Evolutionary conservation across 2,888 invertebrate genomes (phyloP).

Genomic region (Agrenia bidenticulata): DNA sequence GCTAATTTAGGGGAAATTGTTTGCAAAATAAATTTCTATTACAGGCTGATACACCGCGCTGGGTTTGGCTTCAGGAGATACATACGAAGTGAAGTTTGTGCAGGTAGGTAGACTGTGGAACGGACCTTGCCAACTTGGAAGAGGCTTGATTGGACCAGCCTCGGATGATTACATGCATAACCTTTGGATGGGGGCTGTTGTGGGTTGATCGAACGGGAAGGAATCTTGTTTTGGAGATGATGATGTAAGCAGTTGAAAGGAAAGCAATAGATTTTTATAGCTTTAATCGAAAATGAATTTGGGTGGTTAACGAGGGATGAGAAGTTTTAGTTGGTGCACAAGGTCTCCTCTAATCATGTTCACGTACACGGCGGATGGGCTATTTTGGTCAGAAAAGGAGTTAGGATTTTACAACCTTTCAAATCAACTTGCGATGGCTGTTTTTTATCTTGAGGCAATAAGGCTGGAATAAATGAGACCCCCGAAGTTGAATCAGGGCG

Average conservation of each 20-base stretch:
- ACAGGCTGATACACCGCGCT: not conserved
- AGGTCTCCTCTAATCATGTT: not conserved
- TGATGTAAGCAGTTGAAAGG: too few species aligned
- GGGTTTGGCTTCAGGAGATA: not conserved
- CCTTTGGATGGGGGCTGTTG: too few species aligned
- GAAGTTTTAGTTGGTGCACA: constrained; percentile 3
- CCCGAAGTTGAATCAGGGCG: not conserved
- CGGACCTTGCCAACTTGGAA: not conserved
- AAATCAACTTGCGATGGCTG: not conserved
- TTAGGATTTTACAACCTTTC: not conserved
- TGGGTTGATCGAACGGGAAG: constrained; percentile 9
- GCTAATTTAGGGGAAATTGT: constrained; percentile 8
- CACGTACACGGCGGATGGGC: not conserved
- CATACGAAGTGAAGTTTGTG: not conserved
- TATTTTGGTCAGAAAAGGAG: constrained; percentile 3
- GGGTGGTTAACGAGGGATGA: constrained; percentile 3
- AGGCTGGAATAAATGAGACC: not conserved
- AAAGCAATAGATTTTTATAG: not conserved
- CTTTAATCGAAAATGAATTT: not conserved
- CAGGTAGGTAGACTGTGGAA: not conserved
- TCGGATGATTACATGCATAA: too few species aligned
- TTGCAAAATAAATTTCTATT: constrained; percentile 12
- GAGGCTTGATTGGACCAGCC: too few species aligned
- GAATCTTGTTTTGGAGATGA: not conserved
- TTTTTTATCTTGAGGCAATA: not conserved